phyloP scores from a whole-genome alignment of 2,113 vertebrate genomes.

The Dryoscopus gambensis region DNA sequence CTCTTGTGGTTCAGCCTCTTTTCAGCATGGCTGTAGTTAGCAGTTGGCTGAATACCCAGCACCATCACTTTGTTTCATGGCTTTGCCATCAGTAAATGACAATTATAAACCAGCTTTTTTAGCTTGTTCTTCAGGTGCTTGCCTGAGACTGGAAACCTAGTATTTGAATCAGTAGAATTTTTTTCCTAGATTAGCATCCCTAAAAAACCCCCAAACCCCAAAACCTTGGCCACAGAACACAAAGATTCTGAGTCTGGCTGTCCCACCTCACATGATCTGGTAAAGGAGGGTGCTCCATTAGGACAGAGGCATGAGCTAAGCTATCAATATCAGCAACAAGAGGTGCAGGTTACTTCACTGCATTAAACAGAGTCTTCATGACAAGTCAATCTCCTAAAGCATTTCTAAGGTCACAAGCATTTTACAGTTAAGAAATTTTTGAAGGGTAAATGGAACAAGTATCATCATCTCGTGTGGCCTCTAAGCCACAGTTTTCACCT shows the following conservation, averaged over 20 bases:
- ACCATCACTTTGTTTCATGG: not conserved
- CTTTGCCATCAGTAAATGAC: not conserved
- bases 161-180: not conserved
- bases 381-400: not conserved
- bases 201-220: not conserved
- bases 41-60: not conserved
- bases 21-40: not conserved
- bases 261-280: not conserved
- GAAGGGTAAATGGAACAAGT: not conserved
- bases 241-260: not conserved
- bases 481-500: not conserved
- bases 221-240: not conserved
- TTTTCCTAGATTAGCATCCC: not conserved
- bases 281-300: not conserved
- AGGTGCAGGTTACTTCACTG: not conserved
- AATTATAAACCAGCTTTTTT: not conserved
- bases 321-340: not conserved
- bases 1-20: conserved; percentile 20
- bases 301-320: not conserved
- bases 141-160: not conserved
- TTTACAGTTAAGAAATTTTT: not conserved
- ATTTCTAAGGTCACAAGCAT: not conserved
- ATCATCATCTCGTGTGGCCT: not conserved
- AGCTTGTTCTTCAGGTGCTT: not conserved
- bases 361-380: not conserved